Percentiles rank a stretch among this genome's conserved stretches.
Evolutionary conservation across 2,113 vertebrate genomes (phyloP).

Genomic region (Pseudolaguvia tuberculata): DNA sequence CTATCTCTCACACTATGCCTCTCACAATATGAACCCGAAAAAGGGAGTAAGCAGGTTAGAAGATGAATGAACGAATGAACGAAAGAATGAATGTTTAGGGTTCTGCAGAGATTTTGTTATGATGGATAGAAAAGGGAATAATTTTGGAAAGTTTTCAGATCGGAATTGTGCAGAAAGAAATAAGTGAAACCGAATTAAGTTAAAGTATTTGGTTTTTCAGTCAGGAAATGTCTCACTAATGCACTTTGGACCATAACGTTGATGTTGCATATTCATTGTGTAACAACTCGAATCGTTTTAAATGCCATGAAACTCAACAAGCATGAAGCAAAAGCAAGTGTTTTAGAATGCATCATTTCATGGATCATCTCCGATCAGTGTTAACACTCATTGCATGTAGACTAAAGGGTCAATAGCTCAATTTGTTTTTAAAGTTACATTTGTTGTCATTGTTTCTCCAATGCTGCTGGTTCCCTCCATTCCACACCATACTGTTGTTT

Average conservation of each 20-base stretch:
- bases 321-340: slow-evolving; percentile 25
- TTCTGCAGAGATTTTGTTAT: not conserved
- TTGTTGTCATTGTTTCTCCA: slow-evolving; percentile 9
- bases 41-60: no score
- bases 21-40: no score
- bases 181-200: no score
- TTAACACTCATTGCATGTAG: slow-evolving; percentile 21
- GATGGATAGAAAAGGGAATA: not conserved
- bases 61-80: no score
- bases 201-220: not conserved
- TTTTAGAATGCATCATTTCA: slow-evolving; percentile 16
- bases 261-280: slow-evolving; percentile 10
- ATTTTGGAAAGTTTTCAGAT: not conserved
- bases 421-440: not conserved
- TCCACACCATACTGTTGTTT: slow-evolving; percentile 56
- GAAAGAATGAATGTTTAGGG: no score
- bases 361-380: slow-evolving; percentile 36
- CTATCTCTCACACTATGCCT: no score
- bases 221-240: not conserved
- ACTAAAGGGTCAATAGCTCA: slow-evolving; percentile 14
- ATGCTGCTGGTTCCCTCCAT: slow-evolving; percentile 55
- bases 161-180: not conserved
- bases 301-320: slow-evolving; percentile 26
- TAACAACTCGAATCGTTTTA: slow-evolving; percentile 36
- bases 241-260: slow-evolving; percentile 10